Conservation (phyloP, 2,113 vertebrate species). For the Apteryx mantelli region DNA sequence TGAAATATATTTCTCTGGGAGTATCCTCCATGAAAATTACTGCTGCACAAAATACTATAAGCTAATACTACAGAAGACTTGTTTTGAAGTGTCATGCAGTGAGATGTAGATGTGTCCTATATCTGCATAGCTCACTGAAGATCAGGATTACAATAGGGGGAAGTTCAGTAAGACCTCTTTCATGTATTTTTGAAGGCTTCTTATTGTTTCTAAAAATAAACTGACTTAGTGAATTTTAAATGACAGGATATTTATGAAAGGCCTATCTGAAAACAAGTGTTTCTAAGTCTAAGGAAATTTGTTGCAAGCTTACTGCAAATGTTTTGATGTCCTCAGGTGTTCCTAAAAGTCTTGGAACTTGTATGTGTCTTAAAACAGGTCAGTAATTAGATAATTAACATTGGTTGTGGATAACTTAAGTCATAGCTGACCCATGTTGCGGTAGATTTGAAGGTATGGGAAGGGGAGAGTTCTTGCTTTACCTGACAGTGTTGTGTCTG, state of each 20-base stretch:
- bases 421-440: neutral
- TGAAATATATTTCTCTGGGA: neutral
- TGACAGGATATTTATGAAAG: neutral
- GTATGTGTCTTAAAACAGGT: neutral
- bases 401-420: neutral
- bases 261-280: neutral
- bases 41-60: neutral
- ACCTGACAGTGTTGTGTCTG: rapidly evolving
- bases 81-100: neutral
- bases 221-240: too few relatives aligned
- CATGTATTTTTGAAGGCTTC: neutral
- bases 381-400: neutral
- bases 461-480: neutral
- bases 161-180: slow-evolving; percentile 22
- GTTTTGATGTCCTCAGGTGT: neutral
- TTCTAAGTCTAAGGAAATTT: neutral
- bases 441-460: neutral
- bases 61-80: neutral
- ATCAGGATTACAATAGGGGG: neutral
- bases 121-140: neutral
- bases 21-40: neutral
- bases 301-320: neutral
- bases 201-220: slow-evolving; percentile 23
- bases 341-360: neutral
- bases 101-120: neutral